phyloP scores from a whole-genome alignment of 92 coral and sea anemone genomes.

The Blastomussa wellsi region DNA sequence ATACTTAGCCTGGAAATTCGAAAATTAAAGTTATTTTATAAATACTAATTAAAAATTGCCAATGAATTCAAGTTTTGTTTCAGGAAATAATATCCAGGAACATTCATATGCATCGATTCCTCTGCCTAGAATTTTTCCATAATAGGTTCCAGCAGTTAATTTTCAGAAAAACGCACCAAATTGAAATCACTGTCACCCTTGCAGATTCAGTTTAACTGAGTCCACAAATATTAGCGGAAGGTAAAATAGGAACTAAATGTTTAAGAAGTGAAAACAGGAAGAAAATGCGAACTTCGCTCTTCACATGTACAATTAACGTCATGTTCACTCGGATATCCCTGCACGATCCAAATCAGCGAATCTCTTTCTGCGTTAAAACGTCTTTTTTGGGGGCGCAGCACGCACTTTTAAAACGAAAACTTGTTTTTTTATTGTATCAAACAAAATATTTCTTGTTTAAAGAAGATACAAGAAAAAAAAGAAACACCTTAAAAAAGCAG shows the following conservation, averaged over 20 bases:
- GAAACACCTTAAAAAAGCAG: background rate
- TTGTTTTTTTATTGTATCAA: background rate
- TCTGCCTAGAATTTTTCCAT: no score
- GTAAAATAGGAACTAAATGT: background rate
- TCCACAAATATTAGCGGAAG: background rate
- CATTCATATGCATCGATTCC: background rate
- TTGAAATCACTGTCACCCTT: background rate
- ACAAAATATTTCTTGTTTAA: background rate
- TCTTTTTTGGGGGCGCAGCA: background rate
- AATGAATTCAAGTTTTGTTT: background rate
- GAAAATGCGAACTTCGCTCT: background rate
- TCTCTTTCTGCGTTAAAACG: background rate
- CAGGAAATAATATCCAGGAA: background rate
- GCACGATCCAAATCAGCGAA: background rate
- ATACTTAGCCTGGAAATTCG: slow-evolving; percentile 5
- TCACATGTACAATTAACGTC: background rate
- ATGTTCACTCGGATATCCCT: background rate
- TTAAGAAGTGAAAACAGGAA: background rate
- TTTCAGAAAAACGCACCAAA: background rate
- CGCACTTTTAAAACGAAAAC: background rate
- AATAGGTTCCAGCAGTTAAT: no score
- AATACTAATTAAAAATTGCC: background rate
- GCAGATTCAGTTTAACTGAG: no score
- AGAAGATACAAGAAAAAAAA: background rate
- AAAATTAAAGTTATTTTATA: background rate